phyloP scores from a whole-genome alignment of 1,140 invertebrate genomes.

The Papilio machaon region DNA sequence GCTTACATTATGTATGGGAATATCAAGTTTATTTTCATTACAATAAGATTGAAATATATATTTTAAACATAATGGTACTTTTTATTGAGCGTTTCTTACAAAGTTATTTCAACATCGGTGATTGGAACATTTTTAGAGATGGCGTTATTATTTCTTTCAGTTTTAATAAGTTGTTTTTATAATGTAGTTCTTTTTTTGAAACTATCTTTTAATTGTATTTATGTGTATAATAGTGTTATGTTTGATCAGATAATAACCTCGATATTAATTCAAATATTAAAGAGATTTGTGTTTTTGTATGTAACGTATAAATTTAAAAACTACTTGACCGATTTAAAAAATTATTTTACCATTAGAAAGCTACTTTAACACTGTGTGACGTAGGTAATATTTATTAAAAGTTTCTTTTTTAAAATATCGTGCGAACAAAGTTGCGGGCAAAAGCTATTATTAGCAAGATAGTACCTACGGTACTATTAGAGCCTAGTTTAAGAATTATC shows the following conservation, averaged over 20 bases:
- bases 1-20: constrained; percentile 59
- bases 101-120: constrained; percentile 22
- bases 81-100: constrained; percentile 13
- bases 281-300: no score
- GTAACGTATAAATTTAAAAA: no score
- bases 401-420: no score
- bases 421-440: no score
- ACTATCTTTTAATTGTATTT: background rate
- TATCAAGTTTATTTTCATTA: constrained; percentile 46
- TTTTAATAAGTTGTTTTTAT: background rate
- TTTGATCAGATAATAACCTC: background rate
- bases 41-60: constrained; percentile 45
- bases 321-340: no score
- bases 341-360: no score
- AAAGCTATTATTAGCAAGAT: background rate
- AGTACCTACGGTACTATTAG: background rate
- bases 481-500: background rate
- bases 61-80: constrained; percentile 11
- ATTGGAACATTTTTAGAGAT: constrained; percentile 13
- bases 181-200: background rate
- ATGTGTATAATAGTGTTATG: background rate
- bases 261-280: background rate
- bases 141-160: background rate
- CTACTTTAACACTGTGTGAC: no score
- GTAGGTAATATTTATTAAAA: no score